phyloP scores from a whole-genome alignment of 2,888 invertebrate genomes.

The Lordiphosa fenestrarum region DNA sequence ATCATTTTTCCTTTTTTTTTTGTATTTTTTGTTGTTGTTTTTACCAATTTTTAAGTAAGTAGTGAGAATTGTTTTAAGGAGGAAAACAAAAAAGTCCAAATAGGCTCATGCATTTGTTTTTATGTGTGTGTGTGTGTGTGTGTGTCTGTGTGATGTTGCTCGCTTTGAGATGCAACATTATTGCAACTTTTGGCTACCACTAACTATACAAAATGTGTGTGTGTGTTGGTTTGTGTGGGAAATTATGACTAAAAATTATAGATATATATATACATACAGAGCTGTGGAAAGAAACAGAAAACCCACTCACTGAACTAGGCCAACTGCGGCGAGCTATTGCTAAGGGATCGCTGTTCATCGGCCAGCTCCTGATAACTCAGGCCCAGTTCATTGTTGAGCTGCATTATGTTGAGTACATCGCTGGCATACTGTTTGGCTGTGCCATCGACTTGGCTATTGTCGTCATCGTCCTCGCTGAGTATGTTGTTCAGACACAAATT shows the following conservation, averaged over 20 bases:
- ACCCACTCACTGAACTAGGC: constrained; percentile 43
- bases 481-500: constrained; percentile 76
- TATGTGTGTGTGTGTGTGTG: constrained; percentile 20
- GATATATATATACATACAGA: constrained; percentile 25
- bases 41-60: constrained; percentile 27
- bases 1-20: constrained; percentile 38
- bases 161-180: constrained; percentile 69
- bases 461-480: constrained; percentile 69
- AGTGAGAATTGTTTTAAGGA: constrained; percentile 24
- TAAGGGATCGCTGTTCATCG: constrained; percentile 54
- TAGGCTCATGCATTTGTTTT: constrained; percentile 16
- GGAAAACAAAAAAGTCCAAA: constrained; percentile 18
- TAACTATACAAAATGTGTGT: constrained; percentile 58
- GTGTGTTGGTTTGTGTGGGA: constrained; percentile 17
- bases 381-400: constrained; percentile 63
- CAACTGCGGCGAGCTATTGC: constrained; percentile 61
- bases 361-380: constrained; percentile 55
- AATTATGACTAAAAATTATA: constrained; percentile 42
- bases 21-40: constrained; percentile 22
- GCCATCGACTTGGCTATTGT: constrained; percentile 15
- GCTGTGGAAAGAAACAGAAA: constrained; percentile 14
- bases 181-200: constrained; percentile 68
- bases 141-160: constrained; percentile 59
- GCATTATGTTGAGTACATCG: constrained; percentile 67
- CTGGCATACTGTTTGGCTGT: constrained; percentile 34